phyloP scores from a whole-genome alignment of 2,888 invertebrate species.

The Sinohyriopsis cumingii region DNA sequence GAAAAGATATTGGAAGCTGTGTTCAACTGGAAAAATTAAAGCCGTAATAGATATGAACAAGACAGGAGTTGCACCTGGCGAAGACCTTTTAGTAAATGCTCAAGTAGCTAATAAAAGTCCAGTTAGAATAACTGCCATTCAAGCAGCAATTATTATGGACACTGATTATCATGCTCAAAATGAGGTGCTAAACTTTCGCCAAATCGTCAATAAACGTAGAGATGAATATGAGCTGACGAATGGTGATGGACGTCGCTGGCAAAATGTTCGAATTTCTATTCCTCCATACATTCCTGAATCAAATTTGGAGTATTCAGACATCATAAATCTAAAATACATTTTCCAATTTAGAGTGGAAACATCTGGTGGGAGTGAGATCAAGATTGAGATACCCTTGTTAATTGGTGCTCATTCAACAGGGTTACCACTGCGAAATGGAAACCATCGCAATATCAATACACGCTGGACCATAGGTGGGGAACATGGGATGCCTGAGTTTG shows the following conservation, averaged over 20 bases:
- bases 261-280: conserved; percentile 63
- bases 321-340: conserved; percentile 68
- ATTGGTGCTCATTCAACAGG: conserved; percentile 61
- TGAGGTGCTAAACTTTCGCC: conserved; percentile 50
- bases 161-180: conserved; percentile 65
- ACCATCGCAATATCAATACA: conserved; percentile 39
- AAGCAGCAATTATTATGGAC: conserved; percentile 65
- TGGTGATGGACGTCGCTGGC: conserved; percentile 69
- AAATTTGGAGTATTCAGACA: conserved; percentile 67
- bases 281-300: conserved; percentile 71
- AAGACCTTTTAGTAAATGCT: conserved; percentile 67
- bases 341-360: conserved; percentile 69
- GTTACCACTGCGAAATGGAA: conserved; percentile 32
- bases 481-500: conserved; percentile 11
- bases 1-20: conserved; percentile 56
- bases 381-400: conserved; percentile 60
- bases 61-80: conserved; percentile 66
- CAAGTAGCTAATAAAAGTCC: conserved; percentile 66
- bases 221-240: conserved; percentile 65
- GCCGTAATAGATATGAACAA: conserved; percentile 56
- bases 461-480: conserved; percentile 50
- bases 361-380: conserved; percentile 58
- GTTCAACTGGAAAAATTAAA: conserved; percentile 64
- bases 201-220: conserved; percentile 68
- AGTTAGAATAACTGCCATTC: conserved; percentile 56